phyloP scores from a whole-genome alignment of 1,140 invertebrate genomes.

The Planococcus citri region DNA sequence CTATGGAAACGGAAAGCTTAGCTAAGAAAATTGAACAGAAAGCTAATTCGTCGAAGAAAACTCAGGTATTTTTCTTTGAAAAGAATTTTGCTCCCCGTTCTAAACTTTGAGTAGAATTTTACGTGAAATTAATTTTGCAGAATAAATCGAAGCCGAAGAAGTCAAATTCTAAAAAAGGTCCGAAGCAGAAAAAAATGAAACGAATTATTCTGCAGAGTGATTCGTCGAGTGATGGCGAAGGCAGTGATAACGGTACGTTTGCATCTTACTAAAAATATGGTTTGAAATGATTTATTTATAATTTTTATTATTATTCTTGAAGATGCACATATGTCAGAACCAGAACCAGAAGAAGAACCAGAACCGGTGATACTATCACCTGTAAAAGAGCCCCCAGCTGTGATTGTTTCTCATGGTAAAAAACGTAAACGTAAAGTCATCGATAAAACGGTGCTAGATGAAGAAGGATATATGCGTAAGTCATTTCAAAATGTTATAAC shows the following conservation, averaged over 20 bases:
- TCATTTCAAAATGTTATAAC: not conserved
- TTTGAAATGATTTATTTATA: too few relatives aligned
- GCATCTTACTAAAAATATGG: too few relatives aligned
- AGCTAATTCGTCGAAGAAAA: too few relatives aligned
- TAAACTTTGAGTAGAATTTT: too few relatives aligned
- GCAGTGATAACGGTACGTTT: not conserved
- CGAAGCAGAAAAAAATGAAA: not conserved
- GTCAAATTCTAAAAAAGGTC: not conserved
- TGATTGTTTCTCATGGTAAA: constrained; percentile 1
- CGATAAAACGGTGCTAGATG: not conserved
- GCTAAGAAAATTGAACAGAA: too few relatives aligned
- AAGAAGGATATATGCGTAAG: not conserved
- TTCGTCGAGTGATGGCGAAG: not conserved
- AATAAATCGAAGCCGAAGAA: not conserved
- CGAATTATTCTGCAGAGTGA: not conserved
- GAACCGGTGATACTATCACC: not conserved
- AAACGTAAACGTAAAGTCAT: constrained; percentile 1
- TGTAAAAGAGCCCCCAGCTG: not conserved
- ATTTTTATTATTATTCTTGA: too few relatives aligned
- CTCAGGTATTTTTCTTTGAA: too few relatives aligned
- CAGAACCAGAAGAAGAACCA: not conserved
- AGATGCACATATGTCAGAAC: not conserved
- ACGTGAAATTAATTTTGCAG: too few relatives aligned
- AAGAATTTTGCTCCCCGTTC: too few relatives aligned
- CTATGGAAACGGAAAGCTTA: too few relatives aligned